Evolutionary conservation across 2,113 vertebrate genomes (phyloP).

Genomic region (Sylvia atricapilla): DNA sequence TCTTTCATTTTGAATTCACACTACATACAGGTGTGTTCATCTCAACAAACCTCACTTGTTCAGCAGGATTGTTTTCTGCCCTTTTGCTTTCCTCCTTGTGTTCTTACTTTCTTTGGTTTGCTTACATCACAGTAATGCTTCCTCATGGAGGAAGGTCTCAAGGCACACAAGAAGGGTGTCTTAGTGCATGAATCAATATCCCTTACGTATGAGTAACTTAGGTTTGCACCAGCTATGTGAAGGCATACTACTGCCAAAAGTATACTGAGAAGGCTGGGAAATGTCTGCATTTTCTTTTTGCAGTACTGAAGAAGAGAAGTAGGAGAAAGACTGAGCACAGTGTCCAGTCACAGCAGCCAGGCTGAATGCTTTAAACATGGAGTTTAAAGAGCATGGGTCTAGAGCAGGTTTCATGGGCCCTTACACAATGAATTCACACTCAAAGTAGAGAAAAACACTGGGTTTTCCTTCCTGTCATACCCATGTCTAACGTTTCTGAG

Average conservation of each 20-base stretch:
- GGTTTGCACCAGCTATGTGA: not conserved
- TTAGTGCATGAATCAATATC: not conserved
- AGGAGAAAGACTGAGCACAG: not conserved
- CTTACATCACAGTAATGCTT: not conserved
- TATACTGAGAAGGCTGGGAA: not conserved
- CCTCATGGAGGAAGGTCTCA: not conserved
- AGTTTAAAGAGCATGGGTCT: too few species aligned
- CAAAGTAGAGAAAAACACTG: not conserved
- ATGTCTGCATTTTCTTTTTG: not conserved
- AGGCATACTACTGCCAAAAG: not conserved
- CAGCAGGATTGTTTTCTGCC: not conserved
- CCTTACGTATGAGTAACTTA: not conserved
- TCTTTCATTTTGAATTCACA: not conserved
- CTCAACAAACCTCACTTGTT: fast-evolving
- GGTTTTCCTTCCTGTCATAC: not conserved
- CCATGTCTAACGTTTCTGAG: not conserved
- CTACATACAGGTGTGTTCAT: fast-evolving
- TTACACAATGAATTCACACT: not conserved
- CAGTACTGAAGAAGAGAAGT: not conserved
- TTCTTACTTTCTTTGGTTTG: not conserved
- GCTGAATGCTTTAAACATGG: not conserved
- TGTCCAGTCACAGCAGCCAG: not conserved
- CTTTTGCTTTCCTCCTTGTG: not conserved
- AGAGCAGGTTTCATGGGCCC: fast-evolving
- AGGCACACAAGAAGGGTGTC: not conserved